These are phyloP conservation scores for Verasper variegatus DNA, from an alignment of 2,113 vertebrate genomes.

Conservation along the genomic window DNA sequence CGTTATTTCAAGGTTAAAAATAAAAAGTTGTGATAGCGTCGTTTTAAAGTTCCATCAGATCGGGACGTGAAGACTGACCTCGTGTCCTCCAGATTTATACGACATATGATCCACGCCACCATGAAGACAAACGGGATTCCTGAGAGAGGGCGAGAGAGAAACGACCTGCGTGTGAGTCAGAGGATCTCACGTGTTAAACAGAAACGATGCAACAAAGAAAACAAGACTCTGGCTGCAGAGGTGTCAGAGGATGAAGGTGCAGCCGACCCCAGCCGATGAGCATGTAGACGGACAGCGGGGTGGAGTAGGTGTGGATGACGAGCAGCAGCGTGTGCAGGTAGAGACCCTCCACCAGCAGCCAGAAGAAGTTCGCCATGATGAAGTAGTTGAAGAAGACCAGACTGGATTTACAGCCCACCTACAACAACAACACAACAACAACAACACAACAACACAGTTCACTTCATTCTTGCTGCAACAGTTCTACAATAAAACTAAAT, in stretches of 20 bases:
- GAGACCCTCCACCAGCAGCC: slow-evolving; percentile 95
- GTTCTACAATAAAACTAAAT: neutral
- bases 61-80: slow-evolving; percentile 74
- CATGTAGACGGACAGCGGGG: slow-evolving; percentile 91
- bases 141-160: slow-evolving; percentile 31
- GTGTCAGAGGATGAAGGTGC: neutral
- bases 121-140: slow-evolving; percentile 82
- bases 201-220: too few species aligned
- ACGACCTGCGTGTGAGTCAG: too few species aligned
- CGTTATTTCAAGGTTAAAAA: too few species aligned
- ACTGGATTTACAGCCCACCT: slow-evolving; percentile 92
- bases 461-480: neutral
- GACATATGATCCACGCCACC: slow-evolving; percentile 88
- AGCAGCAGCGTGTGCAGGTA: slow-evolving; percentile 93
- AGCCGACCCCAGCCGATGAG: slow-evolving; percentile 87
- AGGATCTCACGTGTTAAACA: too few species aligned
- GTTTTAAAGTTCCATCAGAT: neutral
- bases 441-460: neutral
- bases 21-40: too few species aligned
- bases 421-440: neutral
- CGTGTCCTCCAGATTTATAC: slow-evolving; percentile 89
- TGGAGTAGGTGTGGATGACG: slow-evolving; percentile 87
- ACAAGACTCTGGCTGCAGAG: neutral
- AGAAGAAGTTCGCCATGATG: slow-evolving; percentile 97
- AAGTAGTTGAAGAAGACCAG: slow-evolving; percentile 95